These are phyloP conservation scores for Lacerta agilis DNA, from an alignment of 2,797 vertebrate genomes.

Conservation along the genomic window DNA sequence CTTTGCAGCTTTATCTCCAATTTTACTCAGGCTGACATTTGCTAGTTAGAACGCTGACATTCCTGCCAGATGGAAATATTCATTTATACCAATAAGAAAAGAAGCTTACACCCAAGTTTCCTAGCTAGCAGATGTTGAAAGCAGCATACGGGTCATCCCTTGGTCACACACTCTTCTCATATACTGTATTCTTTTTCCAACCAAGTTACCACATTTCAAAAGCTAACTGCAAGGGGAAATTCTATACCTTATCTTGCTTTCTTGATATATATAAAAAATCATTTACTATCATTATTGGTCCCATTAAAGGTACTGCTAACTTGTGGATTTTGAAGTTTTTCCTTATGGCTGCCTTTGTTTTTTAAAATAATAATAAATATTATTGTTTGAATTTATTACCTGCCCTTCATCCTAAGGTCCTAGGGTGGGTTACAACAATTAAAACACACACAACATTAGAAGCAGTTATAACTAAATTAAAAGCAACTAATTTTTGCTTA, in stretches of 20 bases:
- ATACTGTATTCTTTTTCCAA: background rate
- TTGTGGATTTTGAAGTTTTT: too few species aligned
- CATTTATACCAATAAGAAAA: constrained; percentile 14
- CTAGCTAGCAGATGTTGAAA: constrained; percentile 43
- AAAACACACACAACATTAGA: background rate
- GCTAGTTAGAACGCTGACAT: constrained; percentile 1
- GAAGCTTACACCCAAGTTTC: constrained; percentile 14
- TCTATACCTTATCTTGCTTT: background rate
- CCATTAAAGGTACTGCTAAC: too few species aligned
- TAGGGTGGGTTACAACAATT: background rate
- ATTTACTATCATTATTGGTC: background rate
- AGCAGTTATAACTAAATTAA: background rate
- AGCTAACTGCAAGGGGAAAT: background rate
- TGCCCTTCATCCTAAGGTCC: too few species aligned
- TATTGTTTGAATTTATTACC: too few species aligned
- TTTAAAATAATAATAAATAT: too few species aligned
- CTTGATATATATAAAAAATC: background rate
- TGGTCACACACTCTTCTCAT: background rate
- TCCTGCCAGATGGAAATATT: constrained; percentile 28
- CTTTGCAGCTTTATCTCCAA: background rate
- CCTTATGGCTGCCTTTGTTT: too few species aligned
- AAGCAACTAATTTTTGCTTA: too few species aligned
- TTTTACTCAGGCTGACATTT: constrained; percentile 1
- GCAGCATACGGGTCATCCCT: background rate
- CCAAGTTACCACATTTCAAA: background rate